These are phyloP conservation scores for Neocrepidodera transversa DNA, from an alignment of 2,888 invertebrate genomes.

Conservation along the genomic window DNA sequence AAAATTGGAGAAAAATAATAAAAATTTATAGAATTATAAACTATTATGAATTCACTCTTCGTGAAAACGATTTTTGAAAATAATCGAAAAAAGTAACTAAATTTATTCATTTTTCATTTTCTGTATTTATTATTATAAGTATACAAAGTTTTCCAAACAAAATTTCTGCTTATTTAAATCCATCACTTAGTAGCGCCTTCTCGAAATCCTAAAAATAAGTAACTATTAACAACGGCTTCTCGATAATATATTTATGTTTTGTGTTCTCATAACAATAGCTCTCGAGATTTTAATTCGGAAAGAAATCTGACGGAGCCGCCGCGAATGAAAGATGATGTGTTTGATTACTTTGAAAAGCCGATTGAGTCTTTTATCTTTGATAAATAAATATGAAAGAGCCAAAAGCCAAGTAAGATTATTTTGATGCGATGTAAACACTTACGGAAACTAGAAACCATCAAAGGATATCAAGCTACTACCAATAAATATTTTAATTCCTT, in stretches of 20 bases:
- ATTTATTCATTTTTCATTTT: no score
- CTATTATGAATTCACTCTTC: no score
- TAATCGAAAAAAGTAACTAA: no score
- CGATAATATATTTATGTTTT: constrained; percentile 18
- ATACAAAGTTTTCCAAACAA: neutral
- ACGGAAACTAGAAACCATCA: constrained; percentile 53
- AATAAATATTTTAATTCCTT: constrained; percentile 57
- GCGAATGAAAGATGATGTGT: constrained; percentile 52
- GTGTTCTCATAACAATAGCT: constrained; percentile 25
- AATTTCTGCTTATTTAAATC: neutral
- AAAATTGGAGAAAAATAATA: no score
- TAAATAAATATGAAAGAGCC: constrained; percentile 51
- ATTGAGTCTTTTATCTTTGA: constrained; percentile 56
- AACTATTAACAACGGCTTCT: neutral
- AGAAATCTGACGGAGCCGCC: constrained; percentile 14
- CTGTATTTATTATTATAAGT: no score
- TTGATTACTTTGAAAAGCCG: constrained; percentile 55
- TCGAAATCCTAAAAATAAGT: constrained; percentile 11
- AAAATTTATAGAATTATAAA: no score
- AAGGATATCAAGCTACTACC: constrained; percentile 52
- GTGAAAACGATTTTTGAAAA: no score
- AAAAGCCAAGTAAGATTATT: constrained; percentile 52
- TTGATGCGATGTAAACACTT: constrained; percentile 53
- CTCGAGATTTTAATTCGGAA: constrained; percentile 15
- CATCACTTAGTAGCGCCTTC: neutral